Evolutionary conservation across 2,888 invertebrate genomes (phyloP), one percentile per base, ranked within the genome.

Genomic region (Drosophila peninsularis): DNA sequence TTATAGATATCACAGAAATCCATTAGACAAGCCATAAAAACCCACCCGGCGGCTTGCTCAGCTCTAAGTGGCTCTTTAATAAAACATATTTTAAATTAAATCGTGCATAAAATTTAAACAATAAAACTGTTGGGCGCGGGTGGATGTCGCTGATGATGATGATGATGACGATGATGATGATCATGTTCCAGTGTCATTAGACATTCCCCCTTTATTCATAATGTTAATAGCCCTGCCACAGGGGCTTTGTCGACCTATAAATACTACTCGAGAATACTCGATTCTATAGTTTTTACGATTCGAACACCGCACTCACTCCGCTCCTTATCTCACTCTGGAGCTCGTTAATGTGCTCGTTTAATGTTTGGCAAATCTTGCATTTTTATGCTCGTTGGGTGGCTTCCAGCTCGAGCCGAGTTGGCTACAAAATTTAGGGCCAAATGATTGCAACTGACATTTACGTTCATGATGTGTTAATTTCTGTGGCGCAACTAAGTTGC

Each of bases 11-110:
- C 71, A 85, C 79, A 65, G 78, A 80, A 81, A 86, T 66, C 80
- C 86, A 83, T 86, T 86, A 86, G 80, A 67, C 49, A 67, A 39
- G 68, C 63, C 73, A 82, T 88, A 76, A 88, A 85, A 77, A 54
- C 55, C 34, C 47, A 44, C 32, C 73, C 24, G 39, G 34, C 13
- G 45, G 53, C 57, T 52, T 60, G 58, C 71, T 62, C 63, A 62
- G 54, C 58, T 62, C 66, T 79, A 83, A 83, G 87, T 86, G 87
- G 82, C 77, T 85, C 73, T 85, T 86, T 88, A 83, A 88, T 88
- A 86, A 86, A 83, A 76, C 85, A 88, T 86, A 86, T 86, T 82
- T 86, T 86, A 88, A 83, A 80, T 79, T 80, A 86, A 86, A 82
- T 88, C 61, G 88, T 67, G 85, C 85, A 88, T 85, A 85, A 85